Evolutionary conservation across 2,888 invertebrate genomes (phyloP).

Genomic region (Papilio protenor): DNA sequence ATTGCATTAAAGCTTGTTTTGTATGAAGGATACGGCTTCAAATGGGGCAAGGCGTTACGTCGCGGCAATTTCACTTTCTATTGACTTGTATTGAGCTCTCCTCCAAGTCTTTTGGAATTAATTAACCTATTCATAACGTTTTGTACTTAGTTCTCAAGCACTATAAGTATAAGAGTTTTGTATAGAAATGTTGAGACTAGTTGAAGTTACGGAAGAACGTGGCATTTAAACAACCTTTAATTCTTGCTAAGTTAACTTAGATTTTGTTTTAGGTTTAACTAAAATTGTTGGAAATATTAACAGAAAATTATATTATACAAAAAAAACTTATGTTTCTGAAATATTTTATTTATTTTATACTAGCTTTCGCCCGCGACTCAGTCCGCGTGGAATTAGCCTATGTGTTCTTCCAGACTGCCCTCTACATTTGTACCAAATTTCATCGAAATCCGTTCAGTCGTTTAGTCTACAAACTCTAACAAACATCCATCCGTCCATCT

Average conservation of each 20-base stretch:
- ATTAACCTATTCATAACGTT: constrained; percentile 25
- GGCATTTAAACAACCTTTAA: not conserved
- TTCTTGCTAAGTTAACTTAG: not conserved
- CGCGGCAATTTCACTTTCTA: constrained; percentile 19
- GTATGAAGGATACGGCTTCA: constrained; percentile 36
- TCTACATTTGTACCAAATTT: too few species aligned
- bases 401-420: too few species aligned
- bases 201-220: not conserved
- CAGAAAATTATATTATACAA: too few species aligned
- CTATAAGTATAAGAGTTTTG: not conserved
- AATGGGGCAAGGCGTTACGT: constrained; percentile 21
- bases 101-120: not conserved
- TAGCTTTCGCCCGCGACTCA: too few species aligned
- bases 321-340: constrained; percentile 45
- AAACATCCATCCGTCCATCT: too few species aligned
- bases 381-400: too few species aligned
- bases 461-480: too few species aligned
- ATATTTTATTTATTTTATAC: too few species aligned
- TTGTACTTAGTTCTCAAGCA: constrained; percentile 23
- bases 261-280: not conserved
- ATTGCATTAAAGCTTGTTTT: not conserved
- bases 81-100: constrained; percentile 4
- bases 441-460: too few species aligned
- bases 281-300: too few species aligned
- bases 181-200: not conserved